phyloP scores from a whole-genome alignment of 2,797 vertebrate species.

The Tenualosa thibaudeaui region DNA sequence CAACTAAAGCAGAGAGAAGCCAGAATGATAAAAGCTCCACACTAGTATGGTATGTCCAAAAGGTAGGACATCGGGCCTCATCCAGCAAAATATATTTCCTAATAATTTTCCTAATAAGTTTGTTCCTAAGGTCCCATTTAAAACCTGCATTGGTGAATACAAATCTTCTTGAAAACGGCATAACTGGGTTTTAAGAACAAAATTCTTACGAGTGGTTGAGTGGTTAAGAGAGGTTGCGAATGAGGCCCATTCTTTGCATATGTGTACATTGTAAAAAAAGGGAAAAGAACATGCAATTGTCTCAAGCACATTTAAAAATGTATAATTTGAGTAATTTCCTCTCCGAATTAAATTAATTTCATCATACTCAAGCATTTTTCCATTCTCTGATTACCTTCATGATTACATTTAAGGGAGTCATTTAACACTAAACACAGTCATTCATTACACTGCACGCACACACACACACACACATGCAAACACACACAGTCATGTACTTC shows the following conservation, averaged over 20 bases:
- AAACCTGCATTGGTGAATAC: too few relatives aligned
- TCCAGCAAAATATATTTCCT: too few relatives aligned
- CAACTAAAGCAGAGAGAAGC: neutral
- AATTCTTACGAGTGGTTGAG: too few relatives aligned
- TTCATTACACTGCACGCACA: conserved; percentile 12
- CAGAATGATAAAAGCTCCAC: neutral
- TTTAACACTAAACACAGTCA: conserved; percentile 14
- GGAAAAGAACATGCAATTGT: neutral
- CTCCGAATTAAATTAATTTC: neutral
- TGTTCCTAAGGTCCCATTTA: too few relatives aligned
- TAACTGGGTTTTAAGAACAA: too few relatives aligned
- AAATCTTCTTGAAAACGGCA: too few relatives aligned
- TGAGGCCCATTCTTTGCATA: neutral
- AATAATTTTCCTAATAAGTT: too few relatives aligned
- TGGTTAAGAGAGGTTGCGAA: too few relatives aligned
- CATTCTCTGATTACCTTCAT: conserved; percentile 18
- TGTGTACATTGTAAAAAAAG: neutral
- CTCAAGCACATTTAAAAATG: neutral
- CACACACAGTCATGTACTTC: conserved; percentile 14
- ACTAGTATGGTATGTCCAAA: neutral
- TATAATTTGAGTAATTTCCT: neutral
- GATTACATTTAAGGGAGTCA: conserved; percentile 23
- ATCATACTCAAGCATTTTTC: neutral
- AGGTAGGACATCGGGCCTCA: too few relatives aligned
- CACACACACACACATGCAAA: conserved; percentile 12